Conservation (phyloP, 2,888 invertebrate species). For the Pandemis heparana region DNA sequence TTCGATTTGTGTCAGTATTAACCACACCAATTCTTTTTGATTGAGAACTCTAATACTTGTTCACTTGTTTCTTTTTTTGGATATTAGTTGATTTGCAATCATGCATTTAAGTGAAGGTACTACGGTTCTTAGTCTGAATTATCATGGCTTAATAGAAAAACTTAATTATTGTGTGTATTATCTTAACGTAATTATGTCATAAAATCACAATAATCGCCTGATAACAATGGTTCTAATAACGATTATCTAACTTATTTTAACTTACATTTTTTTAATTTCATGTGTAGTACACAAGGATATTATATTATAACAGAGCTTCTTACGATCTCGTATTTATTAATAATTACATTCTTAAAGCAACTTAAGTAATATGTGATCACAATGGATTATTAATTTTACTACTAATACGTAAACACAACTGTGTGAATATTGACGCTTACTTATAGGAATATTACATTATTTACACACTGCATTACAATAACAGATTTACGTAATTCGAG, state of each 20-base stretch:
- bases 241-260: conserved; percentile 34
- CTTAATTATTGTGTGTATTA: conserved; percentile 41
- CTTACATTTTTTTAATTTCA: conserved; percentile 28
- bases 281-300: conserved; percentile 8
- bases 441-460: conserved; percentile 17
- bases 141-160: conserved; percentile 80
- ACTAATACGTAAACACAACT: conserved; percentile 34
- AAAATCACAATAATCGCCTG: conserved; percentile 19
- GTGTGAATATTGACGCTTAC: conserved; percentile 27
- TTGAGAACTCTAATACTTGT: conserved; percentile 54
- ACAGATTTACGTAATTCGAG: conserved; percentile 24
- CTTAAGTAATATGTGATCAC: not conserved
- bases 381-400: conserved; percentile 2
- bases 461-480: conserved; percentile 1
- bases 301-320: conserved; percentile 13
- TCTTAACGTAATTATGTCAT: conserved; percentile 34
- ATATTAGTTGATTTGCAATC: not conserved
- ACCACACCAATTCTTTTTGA: conserved; percentile 81
- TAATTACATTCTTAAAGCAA: not conserved
- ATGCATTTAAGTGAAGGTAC: not conserved
- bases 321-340: not conserved
- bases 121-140: conserved; percentile 44
- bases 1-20: conserved; percentile 48
- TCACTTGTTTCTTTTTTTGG: not conserved
- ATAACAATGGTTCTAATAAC: conserved; percentile 39